Base-by-base conservation (phyloP, 2,797 vertebrate genomes). In the Acipenser ruthenus region DNA sequence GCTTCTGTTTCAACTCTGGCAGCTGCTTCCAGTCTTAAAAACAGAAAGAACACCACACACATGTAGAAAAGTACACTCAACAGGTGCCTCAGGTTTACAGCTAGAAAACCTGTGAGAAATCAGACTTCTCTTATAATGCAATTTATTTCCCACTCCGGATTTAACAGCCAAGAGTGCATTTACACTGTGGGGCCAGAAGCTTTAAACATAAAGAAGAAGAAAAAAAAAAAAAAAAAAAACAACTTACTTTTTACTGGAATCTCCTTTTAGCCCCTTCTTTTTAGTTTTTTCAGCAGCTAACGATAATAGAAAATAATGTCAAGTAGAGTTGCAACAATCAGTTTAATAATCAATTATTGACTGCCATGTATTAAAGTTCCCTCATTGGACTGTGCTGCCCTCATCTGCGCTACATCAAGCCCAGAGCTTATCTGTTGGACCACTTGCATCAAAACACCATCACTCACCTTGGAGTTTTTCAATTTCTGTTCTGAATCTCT, bases 241-340 rank as follows among this genome's bases (percentile, higher is more conserved):
- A 2, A 37, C 23, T 86, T 83, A 95, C 91, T 75, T 87, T 79
- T 84, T 88, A 69, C 70, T 79, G 0, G 53, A 73, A 63, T 52
- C 66, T 8, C 67, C 67, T 68, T 76, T 80, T 6, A 62, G 69
- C 7, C 71, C 59, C 15, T 18, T 79, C 76, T 70, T 69, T 79
- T 83, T 18, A n/a, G 62, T 65, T 63, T 77, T 71, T 69, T 77
- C 74, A 53, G 67, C 47, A 75, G 74, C 88, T 89, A 63, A 0
- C 59, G 12, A 48, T 23, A 67, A 52, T 56, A 55, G 71, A 66
- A 69, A 82, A 65, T 66, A 3, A 66, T 1, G 61, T 0, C 5
- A 23, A 37, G 66, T 63, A 6, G 49, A 52, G 6, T 53, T 15
- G 23, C 1, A 10, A 63, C 6, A 65, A 3, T 49, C 12, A 50